Percentiles rank a stretch among this genome's conserved stretches.
Evolutionary conservation across 2,888 invertebrate species (phyloP).

Genomic region (Netelia inedita): DNA sequence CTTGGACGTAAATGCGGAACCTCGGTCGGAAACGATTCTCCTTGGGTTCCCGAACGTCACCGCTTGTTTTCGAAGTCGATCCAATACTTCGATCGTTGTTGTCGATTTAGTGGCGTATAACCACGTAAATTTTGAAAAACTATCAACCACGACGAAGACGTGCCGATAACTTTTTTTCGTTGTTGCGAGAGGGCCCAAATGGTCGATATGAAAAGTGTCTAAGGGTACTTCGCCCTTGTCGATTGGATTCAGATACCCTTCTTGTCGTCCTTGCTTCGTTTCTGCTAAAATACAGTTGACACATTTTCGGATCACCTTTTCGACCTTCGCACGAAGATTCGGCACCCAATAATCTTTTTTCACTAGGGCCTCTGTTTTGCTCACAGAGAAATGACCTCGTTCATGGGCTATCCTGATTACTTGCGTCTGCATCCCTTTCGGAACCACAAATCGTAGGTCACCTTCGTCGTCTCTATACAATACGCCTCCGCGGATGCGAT

Average conservation of each 20-base stretch:
- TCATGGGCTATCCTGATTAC: conserved; percentile 42
- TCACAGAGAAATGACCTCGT: conserved; percentile 36
- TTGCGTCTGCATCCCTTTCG: conserved; percentile 40
- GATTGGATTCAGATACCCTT: conserved; percentile 55
- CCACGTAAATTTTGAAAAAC: conserved; percentile 58
- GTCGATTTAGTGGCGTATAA: conserved; percentile 25
- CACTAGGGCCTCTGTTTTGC: conserved; percentile 47
- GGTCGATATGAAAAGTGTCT: conserved; percentile 61
- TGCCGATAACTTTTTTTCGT: conserved; percentile 56
- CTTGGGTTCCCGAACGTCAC: conserved; percentile 22
- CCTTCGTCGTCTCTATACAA: conserved; percentile 47
- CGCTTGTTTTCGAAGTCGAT: conserved; percentile 39
- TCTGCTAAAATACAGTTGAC: conserved; percentile 66
- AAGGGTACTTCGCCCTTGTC: conserved; percentile 55
- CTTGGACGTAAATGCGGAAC: conserved; percentile 59
- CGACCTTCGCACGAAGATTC: conserved; percentile 52
- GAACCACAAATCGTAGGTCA: conserved; percentile 36
- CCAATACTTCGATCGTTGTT: conserved; percentile 39
- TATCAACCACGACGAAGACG: conserved; percentile 60
- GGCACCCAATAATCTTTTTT: conserved; percentile 74
- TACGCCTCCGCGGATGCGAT: conserved; percentile 35
- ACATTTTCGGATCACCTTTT: conserved; percentile 61
- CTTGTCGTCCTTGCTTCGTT: conserved; percentile 58
- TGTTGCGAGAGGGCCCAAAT: conserved; percentile 61
- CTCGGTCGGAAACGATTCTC: conserved; percentile 74